Evolutionary conservation across 2,113 vertebrate species (phyloP).

Genomic region (Perccottus glenii): DNA sequence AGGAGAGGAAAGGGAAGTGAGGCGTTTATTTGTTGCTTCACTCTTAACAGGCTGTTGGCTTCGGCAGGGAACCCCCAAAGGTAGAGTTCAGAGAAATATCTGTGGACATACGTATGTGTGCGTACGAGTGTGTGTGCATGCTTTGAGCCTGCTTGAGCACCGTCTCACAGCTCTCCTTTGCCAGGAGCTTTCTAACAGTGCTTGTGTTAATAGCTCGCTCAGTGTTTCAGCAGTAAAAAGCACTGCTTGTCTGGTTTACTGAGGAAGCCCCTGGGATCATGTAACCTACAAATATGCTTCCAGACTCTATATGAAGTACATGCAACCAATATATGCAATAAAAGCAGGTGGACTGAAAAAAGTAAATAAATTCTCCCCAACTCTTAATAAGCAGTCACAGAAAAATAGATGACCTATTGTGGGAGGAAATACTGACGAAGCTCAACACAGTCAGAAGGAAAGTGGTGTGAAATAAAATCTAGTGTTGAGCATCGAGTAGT

Average conservation of each 20-base stretch:
- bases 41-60: constrained; percentile 69
- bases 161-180: constrained; percentile 48
- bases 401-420: constrained; percentile 7
- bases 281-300: constrained; percentile 14
- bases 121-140: constrained; percentile 27
- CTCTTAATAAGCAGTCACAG: neutral
- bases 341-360: constrained; percentile 4
- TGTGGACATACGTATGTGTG: constrained; percentile 33
- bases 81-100: constrained; percentile 64
- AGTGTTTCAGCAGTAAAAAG: constrained; percentile 31
- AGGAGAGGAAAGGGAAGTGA: constrained; percentile 69
- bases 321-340: neutral
- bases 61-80: constrained; percentile 71
- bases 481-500: constrained; percentile 54
- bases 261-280: constrained; percentile 24
- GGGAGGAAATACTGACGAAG: neutral
- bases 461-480: constrained; percentile 63
- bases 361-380: neutral
- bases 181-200: constrained; percentile 62
- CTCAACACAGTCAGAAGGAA: constrained; percentile 5
- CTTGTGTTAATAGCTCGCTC: constrained; percentile 52
- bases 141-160: constrained; percentile 28
- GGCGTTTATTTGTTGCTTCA: constrained; percentile 74
- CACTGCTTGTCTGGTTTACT: constrained; percentile 35
- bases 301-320: neutral